Base-by-base conservation (phyloP, 1,140 invertebrate species). In the Homarus americanus region DNA sequence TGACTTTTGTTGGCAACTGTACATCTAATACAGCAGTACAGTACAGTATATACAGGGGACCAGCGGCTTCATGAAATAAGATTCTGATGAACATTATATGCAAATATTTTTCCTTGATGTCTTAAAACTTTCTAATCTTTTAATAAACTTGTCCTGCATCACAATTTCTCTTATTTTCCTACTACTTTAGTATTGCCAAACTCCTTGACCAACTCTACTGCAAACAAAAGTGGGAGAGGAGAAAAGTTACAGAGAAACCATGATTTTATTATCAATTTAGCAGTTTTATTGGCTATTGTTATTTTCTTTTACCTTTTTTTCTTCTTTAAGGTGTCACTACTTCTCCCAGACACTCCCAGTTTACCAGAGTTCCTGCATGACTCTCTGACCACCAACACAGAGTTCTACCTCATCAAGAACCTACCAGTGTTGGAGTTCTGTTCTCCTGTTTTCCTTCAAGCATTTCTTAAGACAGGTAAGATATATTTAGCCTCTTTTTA, bases 261-360 rank as follows among this genome's bases (percentile, higher is more conserved):
- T 72, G n/a, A n/a, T 32, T 32, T n/a, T 72, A 72, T 24, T 72
- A 28, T 72, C 5, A 72, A 5, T 32, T n/a, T 32, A 72, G 12
- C n/a, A 15, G 12, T 63, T 63, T 63, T 63, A 15, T 63, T 41
- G 38, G 9, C 2, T 44, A 24, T 2, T 41, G 7, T 78, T 44
- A 78, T 41, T 28, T 44, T 34, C 28, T 40, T 78, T 24, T 28
- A 2, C n/a, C 3, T 63, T 9, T 36, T 36, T 34, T 34, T 82
- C 17, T 63, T 63, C 38, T 20, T 7, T 28, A 53, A 85, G 83
- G 66, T 85, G 34, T 72, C 72, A 24, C 15, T 85, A 28, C 72
- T 85, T 28, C 69, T 85, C 40, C 83, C 83, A 73, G 83, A 75
- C 83, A 73, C 69, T 9, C 83, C 83, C 28, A 85, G 5, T 10